Evolutionary conservation across 2,797 vertebrate species (phyloP).

Genomic region (Danio jaintianensis): DNA sequence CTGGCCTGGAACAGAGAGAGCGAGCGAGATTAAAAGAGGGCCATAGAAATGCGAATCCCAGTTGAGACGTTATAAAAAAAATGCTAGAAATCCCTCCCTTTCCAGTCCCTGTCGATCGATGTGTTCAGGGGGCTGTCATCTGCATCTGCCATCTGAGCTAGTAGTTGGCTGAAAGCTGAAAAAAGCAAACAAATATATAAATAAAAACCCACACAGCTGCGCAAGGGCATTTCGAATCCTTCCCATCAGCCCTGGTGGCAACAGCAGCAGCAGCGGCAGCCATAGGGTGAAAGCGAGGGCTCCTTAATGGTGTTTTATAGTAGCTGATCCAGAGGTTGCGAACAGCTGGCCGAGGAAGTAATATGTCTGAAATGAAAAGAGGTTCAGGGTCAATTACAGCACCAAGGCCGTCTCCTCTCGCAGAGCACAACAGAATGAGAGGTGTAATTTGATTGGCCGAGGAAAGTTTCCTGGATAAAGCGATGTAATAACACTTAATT

Average conservation of each 20-base stretch:
- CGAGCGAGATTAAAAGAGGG: conserved; percentile 19
- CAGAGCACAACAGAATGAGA: conserved; percentile 59
- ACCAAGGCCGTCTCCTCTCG: conserved; percentile 50
- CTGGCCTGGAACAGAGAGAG: conserved; percentile 35
- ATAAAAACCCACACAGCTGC: conserved; percentile 41
- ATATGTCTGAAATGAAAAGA: conserved; percentile 60
- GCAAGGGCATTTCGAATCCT: conserved; percentile 73
- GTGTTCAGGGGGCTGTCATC: conserved; percentile 62
- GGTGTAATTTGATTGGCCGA: conserved; percentile 68
- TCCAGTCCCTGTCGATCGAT: conserved; percentile 62
- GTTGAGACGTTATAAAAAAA: conserved; percentile 73
- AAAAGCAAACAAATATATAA: conserved; percentile 31
- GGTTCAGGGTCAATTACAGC: conserved; percentile 53
- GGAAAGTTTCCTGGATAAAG: conserved; percentile 74
- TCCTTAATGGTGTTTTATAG: conserved; percentile 78
- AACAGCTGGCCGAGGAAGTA: conserved; percentile 61
- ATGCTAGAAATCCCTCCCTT: conserved; percentile 74
- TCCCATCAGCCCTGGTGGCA: conserved; percentile 59
- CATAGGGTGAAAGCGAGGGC: conserved; percentile 58
- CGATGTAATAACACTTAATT: conserved; percentile 81
- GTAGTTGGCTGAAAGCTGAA: conserved; percentile 48
- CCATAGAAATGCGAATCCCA: conserved; percentile 32
- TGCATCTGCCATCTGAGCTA: conserved; percentile 72
- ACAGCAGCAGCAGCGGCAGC: conserved; percentile 55
- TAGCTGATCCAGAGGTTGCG: conserved; percentile 62